A percentile compares a stretch with the other conserved stretches of the same genome.
Conservation (phyloP, 1,140 invertebrate genomes). For the Lithobius niger region DNA sequence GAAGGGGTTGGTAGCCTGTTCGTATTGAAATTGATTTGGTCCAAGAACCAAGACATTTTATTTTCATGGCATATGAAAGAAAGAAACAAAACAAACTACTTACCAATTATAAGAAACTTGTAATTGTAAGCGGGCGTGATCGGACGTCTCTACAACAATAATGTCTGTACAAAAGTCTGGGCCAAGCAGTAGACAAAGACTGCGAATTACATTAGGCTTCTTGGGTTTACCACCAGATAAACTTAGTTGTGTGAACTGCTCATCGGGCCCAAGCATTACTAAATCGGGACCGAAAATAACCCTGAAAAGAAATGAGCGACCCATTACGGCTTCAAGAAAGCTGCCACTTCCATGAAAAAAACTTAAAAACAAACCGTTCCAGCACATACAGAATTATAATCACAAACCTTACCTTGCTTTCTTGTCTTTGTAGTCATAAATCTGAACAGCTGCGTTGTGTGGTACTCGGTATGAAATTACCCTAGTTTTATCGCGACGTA, state of each 20-base stretch:
- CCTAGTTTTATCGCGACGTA: conserved; percentile 28
- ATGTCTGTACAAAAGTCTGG: conserved; percentile 42
- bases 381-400: too few relatives aligned
- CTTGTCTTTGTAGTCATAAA: conserved; percentile 41
- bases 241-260: conserved; percentile 39
- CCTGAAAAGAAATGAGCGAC: too few relatives aligned
- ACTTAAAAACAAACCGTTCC: too few relatives aligned
- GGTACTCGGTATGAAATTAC: conserved; percentile 39
- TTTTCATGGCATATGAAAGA: background rate
- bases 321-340: too few relatives aligned
- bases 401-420: conserved; percentile 36
- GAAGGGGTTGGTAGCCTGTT: too few relatives aligned
- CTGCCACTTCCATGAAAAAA: too few relatives aligned
- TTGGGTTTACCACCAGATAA: conserved; percentile 40
- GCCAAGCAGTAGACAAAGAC: conserved; percentile 37
- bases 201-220: conserved; percentile 36
- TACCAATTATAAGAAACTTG: conserved; percentile 41
- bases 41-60: background rate
- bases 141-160: conserved; percentile 39
- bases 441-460: conserved; percentile 41
- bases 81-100: background rate
- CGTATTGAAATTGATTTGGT: too few relatives aligned
- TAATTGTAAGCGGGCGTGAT: conserved; percentile 38
- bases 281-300: conserved; percentile 42
- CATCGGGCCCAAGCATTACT: conserved; percentile 42